Percentiles rank a stretch among this genome's conserved stretches.
Conservation (phyloP, 1,140 invertebrate species). For the Diprion similis region DNA sequence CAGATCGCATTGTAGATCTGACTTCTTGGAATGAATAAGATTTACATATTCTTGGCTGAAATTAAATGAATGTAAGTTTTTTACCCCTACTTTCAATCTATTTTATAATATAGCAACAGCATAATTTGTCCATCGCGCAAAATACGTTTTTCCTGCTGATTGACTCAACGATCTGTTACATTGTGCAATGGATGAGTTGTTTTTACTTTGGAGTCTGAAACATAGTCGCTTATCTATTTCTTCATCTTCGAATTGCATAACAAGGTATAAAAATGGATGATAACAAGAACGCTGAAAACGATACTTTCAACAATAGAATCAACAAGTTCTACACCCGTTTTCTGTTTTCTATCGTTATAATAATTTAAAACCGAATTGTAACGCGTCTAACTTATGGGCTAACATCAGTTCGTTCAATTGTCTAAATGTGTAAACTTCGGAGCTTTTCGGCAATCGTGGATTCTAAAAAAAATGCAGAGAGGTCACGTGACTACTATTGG, state of each 20-base stretch:
- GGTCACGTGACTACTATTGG: background rate
- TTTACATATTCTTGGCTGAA: constrained; percentile 82
- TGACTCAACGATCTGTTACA: no score
- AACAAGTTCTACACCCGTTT: background rate
- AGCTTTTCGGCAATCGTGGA: background rate
- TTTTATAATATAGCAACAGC: no score
- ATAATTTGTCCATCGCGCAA: no score
- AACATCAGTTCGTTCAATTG: no score
- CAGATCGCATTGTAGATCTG: constrained; percentile 75
- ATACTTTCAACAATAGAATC: background rate
- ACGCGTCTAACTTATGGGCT: no score
- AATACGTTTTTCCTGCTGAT: no score
- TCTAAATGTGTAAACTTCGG: no score
- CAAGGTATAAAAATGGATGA: background rate
- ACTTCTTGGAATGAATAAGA: constrained; percentile 77
- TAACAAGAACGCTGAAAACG: background rate
- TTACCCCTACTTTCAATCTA: no score
- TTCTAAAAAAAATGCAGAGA: background rate
- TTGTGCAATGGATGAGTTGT: no score
- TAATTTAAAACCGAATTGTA: background rate
- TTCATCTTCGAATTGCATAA: background rate
- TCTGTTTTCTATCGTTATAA: background rate
- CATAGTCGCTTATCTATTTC: no score
- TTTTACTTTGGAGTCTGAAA: no score
- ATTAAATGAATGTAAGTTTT: constrained; percentile 14